Evolutionary conservation across 92 coral and sea anemone genomes (phyloP), one percentile per base, ranked within the genome.

Genomic region (Pocillopora meandrina): DNA sequence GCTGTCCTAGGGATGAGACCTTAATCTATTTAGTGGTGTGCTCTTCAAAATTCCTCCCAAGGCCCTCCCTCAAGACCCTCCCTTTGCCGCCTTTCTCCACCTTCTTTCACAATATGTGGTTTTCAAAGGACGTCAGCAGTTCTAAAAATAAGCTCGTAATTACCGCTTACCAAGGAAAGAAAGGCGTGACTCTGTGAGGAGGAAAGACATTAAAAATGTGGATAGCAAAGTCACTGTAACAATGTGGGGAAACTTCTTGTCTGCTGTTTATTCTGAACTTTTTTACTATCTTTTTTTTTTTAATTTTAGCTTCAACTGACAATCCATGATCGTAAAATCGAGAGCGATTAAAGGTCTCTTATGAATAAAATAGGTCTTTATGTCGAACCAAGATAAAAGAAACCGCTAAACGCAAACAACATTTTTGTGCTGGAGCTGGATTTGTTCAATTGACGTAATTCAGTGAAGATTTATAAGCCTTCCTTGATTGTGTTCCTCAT

Each of bases 171-270:
- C 56, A 19, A 34, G 56, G 21, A 52, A 55, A 49, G 21, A 36
- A 12, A 47, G 82, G 82, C 61, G 82, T 65, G 72, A 65, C 58
- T n/a, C 61, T 23, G 82, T 76, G 60, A 78, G 65, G 72, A 47
- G 20, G 52, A 71, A 60, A 78, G 65, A 65, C 82, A 72, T 56
- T 78, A 78, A 78, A 21, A 9, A 36, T 63, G 72, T 78, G 82
- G 52, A 63, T 3, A 42, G 52, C 0, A 42, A 42, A 3, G 52
- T 42, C 52, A 42, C 52, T 42, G 52, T 42, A 42, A 42, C 52
- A 42, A 42, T 42, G 52, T 0, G 8, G 4, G 31, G 4, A 42
- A 42, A 42, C 52, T 42, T 26, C 31, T 42, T 42, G 52, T 7
- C 52, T 3, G 52, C 52, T 42, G 52, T 42, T 42, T 42, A 42